Conservation (phyloP, 2,888 invertebrate genomes). For the Andrena haemorrhoa region DNA sequence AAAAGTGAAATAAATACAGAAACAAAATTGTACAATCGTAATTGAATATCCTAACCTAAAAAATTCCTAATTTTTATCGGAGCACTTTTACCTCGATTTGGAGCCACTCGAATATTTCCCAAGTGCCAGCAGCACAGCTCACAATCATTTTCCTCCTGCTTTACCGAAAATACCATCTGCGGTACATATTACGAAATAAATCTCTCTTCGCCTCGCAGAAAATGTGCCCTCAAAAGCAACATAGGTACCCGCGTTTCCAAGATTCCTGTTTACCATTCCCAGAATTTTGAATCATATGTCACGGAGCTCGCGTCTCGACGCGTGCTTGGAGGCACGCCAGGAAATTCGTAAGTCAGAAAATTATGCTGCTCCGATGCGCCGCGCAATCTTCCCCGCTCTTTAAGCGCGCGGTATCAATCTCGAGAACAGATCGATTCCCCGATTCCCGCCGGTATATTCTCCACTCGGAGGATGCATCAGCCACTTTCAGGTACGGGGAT, state of each 20-base stretch:
- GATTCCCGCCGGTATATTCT: constrained; percentile 6
- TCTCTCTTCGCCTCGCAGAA: too few relatives aligned
- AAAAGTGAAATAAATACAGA: too few relatives aligned
- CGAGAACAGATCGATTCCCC: constrained; percentile 14
- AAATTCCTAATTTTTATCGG: too few relatives aligned
- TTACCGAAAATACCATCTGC: too few relatives aligned
- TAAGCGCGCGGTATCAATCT: constrained; percentile 32
- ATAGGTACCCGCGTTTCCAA: not conserved
- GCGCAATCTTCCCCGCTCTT: constrained; percentile 2
- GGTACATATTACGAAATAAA: too few relatives aligned
- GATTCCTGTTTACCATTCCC: not conserved
- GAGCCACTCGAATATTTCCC: too few relatives aligned
- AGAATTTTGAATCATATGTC: not conserved
- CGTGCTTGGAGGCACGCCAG: not conserved
- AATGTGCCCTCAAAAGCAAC: not conserved
- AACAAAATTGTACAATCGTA: too few relatives aligned
- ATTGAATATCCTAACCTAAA: too few relatives aligned
- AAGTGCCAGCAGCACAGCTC: too few relatives aligned
- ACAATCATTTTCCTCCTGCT: too few relatives aligned
- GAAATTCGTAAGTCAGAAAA: constrained; percentile 8
- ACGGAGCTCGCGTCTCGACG: not conserved
- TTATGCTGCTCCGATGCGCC: not conserved
- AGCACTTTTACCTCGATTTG: too few relatives aligned
- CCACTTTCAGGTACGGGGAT: not conserved
- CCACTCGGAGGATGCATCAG: constrained; percentile 22